These are phyloP conservation scores for Phengaris arion DNA, from an alignment of 2,888 invertebrate species.

Conservation along the genomic window DNA sequence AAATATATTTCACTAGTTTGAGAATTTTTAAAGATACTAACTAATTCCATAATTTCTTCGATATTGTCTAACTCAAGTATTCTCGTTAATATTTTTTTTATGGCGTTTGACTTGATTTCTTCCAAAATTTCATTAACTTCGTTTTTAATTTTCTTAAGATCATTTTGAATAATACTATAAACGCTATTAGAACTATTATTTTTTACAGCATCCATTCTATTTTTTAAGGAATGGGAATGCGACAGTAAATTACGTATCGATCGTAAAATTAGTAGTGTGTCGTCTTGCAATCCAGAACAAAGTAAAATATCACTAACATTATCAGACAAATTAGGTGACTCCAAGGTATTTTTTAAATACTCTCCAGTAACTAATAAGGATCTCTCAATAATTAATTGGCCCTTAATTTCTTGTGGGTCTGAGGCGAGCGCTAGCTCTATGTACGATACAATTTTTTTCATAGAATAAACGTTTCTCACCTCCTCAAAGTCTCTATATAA, in stretches of 20 bases:
- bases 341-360: slow-evolving; percentile 22
- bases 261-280: neutral
- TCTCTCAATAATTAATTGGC: slow-evolving; percentile 16
- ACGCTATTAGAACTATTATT: neutral
- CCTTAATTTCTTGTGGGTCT: slow-evolving; percentile 1
- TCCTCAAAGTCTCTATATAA: slow-evolving; percentile 14
- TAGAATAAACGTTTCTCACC: slow-evolving; percentile 16
- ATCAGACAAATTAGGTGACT: slow-evolving; percentile 21
- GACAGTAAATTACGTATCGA: slow-evolving; percentile 21
- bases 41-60: neutral
- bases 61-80: neutral
- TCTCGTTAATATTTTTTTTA: slow-evolving; percentile 5
- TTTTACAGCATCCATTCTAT: neutral
- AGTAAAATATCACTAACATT: slow-evolving; percentile 19
- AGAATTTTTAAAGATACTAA: slow-evolving; percentile 1
- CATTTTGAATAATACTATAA: slow-evolving; percentile 21
- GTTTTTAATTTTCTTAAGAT: slow-evolving; percentile 22
- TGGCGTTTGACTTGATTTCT: slow-evolving; percentile 2
- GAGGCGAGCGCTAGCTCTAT: slow-evolving; percentile 14
- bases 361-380: slow-evolving; percentile 23
- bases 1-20: neutral
- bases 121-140: neutral
- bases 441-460: slow-evolving; percentile 12
- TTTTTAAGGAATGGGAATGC: neutral
- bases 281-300: slow-evolving; percentile 17